Evolutionary conservation across 2,797 vertebrate genomes (phyloP).

Genomic region (Buceros bicornis): DNA sequence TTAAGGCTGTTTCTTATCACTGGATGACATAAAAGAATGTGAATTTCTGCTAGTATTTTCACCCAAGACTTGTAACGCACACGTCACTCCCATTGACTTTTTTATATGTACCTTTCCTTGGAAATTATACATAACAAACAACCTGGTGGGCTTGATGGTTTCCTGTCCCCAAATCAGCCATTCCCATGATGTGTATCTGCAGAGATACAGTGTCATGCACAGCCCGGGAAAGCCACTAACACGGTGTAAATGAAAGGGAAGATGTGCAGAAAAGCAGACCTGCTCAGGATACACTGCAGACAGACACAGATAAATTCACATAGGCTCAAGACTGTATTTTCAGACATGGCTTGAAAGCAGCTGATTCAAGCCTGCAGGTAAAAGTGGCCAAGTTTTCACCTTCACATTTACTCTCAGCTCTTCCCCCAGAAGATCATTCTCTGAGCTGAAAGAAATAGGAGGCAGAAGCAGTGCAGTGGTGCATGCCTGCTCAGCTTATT

Average conservation of each 20-base stretch:
- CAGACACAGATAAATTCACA: neutral
- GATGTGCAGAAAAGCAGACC: neutral
- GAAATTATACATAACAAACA: neutral
- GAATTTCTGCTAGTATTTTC: neutral
- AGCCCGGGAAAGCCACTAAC: neutral
- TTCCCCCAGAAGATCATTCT: constrained; percentile 89
- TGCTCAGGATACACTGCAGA: neutral
- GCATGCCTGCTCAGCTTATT: constrained; percentile 93
- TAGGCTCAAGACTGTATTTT: neutral
- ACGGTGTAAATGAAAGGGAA: neutral
- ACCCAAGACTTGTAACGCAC: neutral
- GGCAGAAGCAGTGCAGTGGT: constrained; percentile 82
- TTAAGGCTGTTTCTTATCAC: neutral
- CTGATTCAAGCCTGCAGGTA: constrained; percentile 84
- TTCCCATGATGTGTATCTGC: neutral
- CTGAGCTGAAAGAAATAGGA: constrained; percentile 82
- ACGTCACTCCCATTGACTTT: neutral
- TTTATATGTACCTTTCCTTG: neutral
- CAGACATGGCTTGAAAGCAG: constrained; percentile 38
- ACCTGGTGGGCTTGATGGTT: neutral
- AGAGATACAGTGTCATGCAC: neutral
- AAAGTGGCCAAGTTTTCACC: constrained; percentile 88
- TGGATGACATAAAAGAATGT: neutral
- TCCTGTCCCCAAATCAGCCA: neutral
- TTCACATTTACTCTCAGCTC: constrained; percentile 90